Evolutionary conservation across 1,140 invertebrate species (phyloP), one percentile per base, ranked within the genome.

Genomic region (Bathynomus jamesi): DNA sequence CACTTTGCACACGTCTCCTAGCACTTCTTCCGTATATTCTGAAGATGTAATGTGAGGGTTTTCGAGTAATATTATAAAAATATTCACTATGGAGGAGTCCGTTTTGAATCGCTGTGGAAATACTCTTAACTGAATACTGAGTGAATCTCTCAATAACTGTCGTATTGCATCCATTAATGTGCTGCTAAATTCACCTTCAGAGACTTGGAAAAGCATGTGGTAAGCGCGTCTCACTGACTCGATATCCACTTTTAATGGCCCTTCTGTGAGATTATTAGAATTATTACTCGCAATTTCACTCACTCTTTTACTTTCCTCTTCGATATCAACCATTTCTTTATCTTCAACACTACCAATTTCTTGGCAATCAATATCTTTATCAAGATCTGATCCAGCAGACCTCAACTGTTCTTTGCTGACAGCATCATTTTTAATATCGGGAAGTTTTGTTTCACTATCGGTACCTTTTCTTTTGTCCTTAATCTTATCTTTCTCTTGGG

Each of bases 11-110:
- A 96, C 82, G 76, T 89, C 88, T 10, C 92, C 91, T 61, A 94
- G 83, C 0, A 90, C 91, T 31, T 87, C 86, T 81, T 95, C 93
- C 76, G 94, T 82, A 81, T 91, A 94, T 80, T 94, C 92, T 29
- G 86, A 87, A 68, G 85, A 87, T 78, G 91, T 89, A 28, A 95
- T 84, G 69, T 88, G 87, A 7, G 92, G 92, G 74, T 95, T 90
- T 83, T 96, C 93, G 80, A 94, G 91, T 21, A 94, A 88, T 73
- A 95, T 93, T 27, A 95, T 84, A 78, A 95, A 89, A 53, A 92
- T 89, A 79, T 94, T 92, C 27, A 89, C 80, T 28, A 87, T 82
- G 72, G 83, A 79, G 32, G 79, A 74, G 78, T 83, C 78, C 77
- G 80, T 80, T 82, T 85, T 82, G 75, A 83, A 75, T 10, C 74